Evolutionary conservation across 2,888 invertebrate genomes (phyloP).

Genomic region (Ormyrus rosae): DNA sequence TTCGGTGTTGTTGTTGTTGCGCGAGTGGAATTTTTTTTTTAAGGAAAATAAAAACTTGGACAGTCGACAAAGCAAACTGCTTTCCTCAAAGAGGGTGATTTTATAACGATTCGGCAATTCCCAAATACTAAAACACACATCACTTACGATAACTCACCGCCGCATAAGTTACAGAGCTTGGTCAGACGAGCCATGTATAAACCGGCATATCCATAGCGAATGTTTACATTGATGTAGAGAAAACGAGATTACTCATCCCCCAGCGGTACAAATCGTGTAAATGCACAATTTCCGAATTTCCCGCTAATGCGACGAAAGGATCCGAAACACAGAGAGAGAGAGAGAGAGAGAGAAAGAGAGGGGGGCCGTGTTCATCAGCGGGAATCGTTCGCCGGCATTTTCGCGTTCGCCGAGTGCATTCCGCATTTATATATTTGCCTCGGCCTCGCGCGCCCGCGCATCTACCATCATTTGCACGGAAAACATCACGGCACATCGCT

Average conservation of each 20-base stretch:
- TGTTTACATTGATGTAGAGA: conserved; percentile 13
- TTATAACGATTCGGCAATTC: too few species aligned
- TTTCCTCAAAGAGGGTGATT: too few species aligned
- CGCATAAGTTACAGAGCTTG: neutral
- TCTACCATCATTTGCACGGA: conserved; percentile 59
- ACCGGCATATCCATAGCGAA: neutral
- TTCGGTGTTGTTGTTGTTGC: too few species aligned
- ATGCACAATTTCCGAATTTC: conserved; percentile 26
- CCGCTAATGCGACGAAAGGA: conserved; percentile 34
- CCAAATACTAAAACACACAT: too few species aligned
- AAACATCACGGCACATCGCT: conserved; percentile 60
- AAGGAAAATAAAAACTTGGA: too few species aligned
- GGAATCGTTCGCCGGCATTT: conserved; percentile 3
- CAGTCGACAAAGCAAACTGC: too few species aligned
- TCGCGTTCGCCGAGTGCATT: neutral
- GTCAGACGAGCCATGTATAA: neutral
- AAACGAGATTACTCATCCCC: neutral
- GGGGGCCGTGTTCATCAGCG: neutral
- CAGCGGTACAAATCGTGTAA: conserved; percentile 28
- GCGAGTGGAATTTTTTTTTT: too few species aligned
- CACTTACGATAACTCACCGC: neutral
- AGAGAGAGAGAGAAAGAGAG: too few species aligned
- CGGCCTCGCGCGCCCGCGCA: conserved; percentile 12
- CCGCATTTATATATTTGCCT: conserved; percentile 55
- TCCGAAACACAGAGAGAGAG: neutral